Base-by-base conservation (phyloP, 2,113 vertebrate species). In the Fukomys damarensis region DNA sequence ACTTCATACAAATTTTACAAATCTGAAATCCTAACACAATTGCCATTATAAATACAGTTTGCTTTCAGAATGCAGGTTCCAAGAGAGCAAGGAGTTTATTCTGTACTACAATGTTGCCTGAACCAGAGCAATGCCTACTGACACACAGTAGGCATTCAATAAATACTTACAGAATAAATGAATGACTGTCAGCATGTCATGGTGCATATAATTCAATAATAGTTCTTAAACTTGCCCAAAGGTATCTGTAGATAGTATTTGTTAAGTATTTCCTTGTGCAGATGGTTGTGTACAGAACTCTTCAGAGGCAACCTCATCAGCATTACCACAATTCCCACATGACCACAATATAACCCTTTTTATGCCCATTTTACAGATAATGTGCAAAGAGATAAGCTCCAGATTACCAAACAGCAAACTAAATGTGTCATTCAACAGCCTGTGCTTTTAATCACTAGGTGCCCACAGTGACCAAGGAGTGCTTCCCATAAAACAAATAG, bases 351-450 rank as follows among this genome's bases (percentile, higher is more conserved):
- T 22, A 89, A 85, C 13, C 41, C 7, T 68, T 58, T 54, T 26
- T 35, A 76, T 56, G 32, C 32, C 30, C 65, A 43, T 88, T 88
- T 85, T 85, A 35, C n/a, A 85, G n/a, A 88, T 54, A 41, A 89
- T 12, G 43, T 52, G 26, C 32, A 80, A 54, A 86, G 52, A 86
- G 6, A 4, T 59, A 84, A 70, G 41, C 43, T 70, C 43, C 63
- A 93, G 70, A 66, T 14, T 22, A 26, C 30, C 38, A 82, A 87
- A 68, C 26, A 85, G 79, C 58, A 79, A 87, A 72, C 19, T 5
- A 70, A 35, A 81, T 20, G 8, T 52, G 9, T 30, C 46, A 30
- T 17, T 63, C 3, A 2, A 65, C 77, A 24, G 38, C 24, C 32
- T 9, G 9, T 7, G 30, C 14, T 28, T 20, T 11, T 28, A 35